Conservation (phyloP, 2,888 invertebrate genomes). For the Argyresthia goedartella region DNA sequence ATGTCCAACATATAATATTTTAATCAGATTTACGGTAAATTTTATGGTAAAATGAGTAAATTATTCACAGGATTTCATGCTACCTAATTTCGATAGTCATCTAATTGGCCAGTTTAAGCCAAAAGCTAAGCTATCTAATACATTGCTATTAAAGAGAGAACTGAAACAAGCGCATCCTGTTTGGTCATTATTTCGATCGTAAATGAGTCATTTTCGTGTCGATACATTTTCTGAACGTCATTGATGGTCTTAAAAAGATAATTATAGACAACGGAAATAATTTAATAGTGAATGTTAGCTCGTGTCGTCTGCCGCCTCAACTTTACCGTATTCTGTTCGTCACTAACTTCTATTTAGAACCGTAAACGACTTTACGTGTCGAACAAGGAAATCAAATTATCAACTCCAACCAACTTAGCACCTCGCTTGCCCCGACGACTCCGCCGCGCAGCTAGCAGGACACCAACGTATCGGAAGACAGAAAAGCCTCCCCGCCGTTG, state of each 20-base stretch:
- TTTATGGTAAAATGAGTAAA: too few species aligned
- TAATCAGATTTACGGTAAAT: neutral
- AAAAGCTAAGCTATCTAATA: too few species aligned
- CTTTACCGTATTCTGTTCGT: constrained; percentile 42
- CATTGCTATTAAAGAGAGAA: too few species aligned
- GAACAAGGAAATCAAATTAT: constrained; percentile 67
- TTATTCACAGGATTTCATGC: too few species aligned
- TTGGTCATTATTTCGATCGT: too few species aligned
- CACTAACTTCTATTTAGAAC: constrained; percentile 55
- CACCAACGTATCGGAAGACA: constrained; percentile 43
- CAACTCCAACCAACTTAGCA: constrained; percentile 59
- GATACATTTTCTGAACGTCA: neutral
- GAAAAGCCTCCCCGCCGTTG: constrained; percentile 42
- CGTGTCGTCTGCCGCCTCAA: constrained; percentile 33
- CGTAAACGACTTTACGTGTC: constrained; percentile 66
- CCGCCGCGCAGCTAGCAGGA: constrained; percentile 28
- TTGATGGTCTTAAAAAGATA: constrained; percentile 14
- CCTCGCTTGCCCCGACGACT: constrained; percentile 39
- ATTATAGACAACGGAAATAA: constrained; percentile 27
- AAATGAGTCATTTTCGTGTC: too few species aligned
- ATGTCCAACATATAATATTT: neutral
- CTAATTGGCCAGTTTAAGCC: too few species aligned
- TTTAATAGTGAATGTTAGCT: constrained; percentile 28
- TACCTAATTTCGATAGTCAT: too few species aligned
- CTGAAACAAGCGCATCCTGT: too few species aligned